phyloP scores from a whole-genome alignment of 2,797 vertebrate genomes.

The Falco concolor region DNA sequence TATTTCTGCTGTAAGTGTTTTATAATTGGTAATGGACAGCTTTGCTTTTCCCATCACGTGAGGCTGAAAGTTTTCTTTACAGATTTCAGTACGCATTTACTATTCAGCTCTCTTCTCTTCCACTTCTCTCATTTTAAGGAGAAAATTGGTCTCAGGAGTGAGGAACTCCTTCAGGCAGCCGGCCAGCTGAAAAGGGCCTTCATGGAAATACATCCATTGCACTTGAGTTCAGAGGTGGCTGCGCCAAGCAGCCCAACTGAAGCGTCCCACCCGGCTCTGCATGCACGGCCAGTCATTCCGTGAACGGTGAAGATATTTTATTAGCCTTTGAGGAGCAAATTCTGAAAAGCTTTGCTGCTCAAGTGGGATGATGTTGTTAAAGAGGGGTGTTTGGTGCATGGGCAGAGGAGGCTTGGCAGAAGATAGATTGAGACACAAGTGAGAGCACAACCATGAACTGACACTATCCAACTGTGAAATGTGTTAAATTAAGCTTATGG shows the following conservation, averaged over 20 bases:
- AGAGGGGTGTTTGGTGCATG: no score
- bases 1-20: background rate
- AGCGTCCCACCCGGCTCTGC: background rate
- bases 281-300: accelerated
- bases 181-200: background rate
- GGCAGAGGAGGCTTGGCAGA: background rate
- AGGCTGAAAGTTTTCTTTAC: background rate
- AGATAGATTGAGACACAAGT: background rate
- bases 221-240: background rate
- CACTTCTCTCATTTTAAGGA: background rate
- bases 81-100: background rate
- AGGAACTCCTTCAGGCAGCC: background rate
- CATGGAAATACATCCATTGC: accelerated
- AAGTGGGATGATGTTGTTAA: background rate
- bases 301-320: background rate
- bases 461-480: background rate
- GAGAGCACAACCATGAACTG: background rate
- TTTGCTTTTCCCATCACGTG: background rate
- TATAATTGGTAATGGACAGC: background rate
- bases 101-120: background rate
- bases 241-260: accelerated
- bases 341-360: background rate
- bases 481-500: background rate
- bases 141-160: background rate
- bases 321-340: background rate